phyloP scores from a whole-genome alignment of 2,113 vertebrate species.

The Scatophagus argus region DNA sequence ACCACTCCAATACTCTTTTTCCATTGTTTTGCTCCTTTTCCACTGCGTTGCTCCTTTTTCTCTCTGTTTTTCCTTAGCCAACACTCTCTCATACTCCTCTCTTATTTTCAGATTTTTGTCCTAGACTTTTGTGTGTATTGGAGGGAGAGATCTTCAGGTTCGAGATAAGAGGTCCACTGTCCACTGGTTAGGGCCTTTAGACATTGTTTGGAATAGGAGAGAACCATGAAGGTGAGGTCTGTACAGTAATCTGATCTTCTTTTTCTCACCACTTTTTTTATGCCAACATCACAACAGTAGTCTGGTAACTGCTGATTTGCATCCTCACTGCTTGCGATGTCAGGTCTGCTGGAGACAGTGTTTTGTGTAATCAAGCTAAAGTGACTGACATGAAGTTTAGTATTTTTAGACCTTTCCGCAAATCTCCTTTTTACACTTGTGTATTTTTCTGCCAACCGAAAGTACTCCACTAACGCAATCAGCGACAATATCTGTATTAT shows the following conservation, averaged over 20 bases:
- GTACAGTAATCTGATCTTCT: background rate
- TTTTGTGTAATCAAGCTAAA: background rate
- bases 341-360: background rate
- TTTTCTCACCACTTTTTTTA: background rate
- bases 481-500: background rate
- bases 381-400: background rate
- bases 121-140: too few species aligned
- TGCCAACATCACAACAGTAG: background rate
- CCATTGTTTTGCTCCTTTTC: slow-evolving; percentile 53
- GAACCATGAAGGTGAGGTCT: background rate
- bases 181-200: background rate
- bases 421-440: background rate
- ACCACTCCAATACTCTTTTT: slow-evolving; percentile 46
- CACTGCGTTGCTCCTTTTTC: too few species aligned
- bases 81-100: slow-evolving; percentile 15
- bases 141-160: background rate
- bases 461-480: background rate
- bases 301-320: background rate
- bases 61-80: slow-evolving; percentile 28
- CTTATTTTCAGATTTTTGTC: background rate
- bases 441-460: background rate
- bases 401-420: background rate
- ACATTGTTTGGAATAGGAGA: background rate
- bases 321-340: background rate
- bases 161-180: background rate